phyloP scores from a whole-genome alignment of 30 jellyfish, hydroid and myxozoan species.

The Clytia hemisphaerica region DNA sequence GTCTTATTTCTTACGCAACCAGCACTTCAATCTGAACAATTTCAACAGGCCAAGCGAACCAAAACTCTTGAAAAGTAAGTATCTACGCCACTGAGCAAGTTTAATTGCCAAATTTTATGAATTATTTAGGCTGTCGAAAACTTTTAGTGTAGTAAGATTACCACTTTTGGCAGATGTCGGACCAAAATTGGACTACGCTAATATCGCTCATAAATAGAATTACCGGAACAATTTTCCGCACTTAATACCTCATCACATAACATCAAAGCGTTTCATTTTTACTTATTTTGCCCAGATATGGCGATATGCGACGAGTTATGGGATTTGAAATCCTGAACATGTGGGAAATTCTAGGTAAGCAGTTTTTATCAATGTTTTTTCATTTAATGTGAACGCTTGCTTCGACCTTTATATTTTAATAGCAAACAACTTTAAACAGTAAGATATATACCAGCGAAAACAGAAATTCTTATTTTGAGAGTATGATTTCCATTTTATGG shows the following conservation, averaged over 20 bases:
- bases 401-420: too few species aligned
- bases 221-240: too few species aligned
- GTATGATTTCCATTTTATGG: too few species aligned
- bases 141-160: slow-evolving; percentile 1
- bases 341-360: slow-evolving; percentile 87
- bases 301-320: slow-evolving; percentile 89
- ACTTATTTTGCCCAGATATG: slow-evolving; percentile 41
- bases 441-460: too few species aligned
- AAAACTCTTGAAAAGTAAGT: slow-evolving; percentile 56
- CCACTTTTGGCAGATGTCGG: too few species aligned
- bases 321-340: slow-evolving; percentile 69
- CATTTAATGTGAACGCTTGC: too few species aligned
- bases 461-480: too few species aligned
- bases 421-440: too few species aligned
- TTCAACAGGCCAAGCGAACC: slow-evolving; percentile 65
- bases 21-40: slow-evolving; percentile 56
- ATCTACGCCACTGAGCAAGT: too few species aligned
- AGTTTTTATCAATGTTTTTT: background rate
- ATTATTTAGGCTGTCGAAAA: background rate
- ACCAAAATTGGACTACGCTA: too few species aligned
- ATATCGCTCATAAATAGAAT: too few species aligned
- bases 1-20: slow-evolving; percentile 82
- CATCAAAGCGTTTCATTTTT: background rate
- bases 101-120: too few species aligned
- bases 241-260: background rate